A percentile compares a stretch with the other conserved stretches of the same genome.
Evolutionary conservation across 2,888 invertebrate species (phyloP).

Genomic region (Lasiommata megera): DNA sequence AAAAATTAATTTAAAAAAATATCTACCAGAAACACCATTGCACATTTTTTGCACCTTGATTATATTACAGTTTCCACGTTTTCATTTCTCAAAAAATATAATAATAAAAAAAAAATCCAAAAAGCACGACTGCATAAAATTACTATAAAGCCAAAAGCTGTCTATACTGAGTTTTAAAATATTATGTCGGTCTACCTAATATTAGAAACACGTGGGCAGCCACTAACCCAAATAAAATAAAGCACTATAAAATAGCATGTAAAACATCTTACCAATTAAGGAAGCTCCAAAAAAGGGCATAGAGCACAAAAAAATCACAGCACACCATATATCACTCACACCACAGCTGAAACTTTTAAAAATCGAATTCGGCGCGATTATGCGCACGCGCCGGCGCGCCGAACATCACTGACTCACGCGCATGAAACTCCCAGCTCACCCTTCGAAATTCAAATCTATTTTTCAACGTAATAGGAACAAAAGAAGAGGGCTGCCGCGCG

Average conservation of each 20-base stretch:
- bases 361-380: conserved; percentile 32
- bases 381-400: conserved; percentile 68
- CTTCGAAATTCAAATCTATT: conserved; percentile 74
- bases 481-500: conserved; percentile 76
- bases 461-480: conserved; percentile 75
- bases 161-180: conserved; percentile 6
- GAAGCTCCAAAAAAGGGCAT: conserved; percentile 12
- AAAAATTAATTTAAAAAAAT: too few species aligned
- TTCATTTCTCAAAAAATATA: too few species aligned
- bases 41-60: too few species aligned
- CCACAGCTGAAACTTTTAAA: conserved; percentile 27
- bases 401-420: conserved; percentile 74
- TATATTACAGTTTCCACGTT: too few species aligned
- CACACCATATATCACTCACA: conserved; percentile 33
- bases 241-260: background rate
- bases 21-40: too few species aligned
- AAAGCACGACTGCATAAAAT: conserved; percentile 11
- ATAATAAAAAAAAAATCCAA: background rate
- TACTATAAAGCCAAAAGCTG: conserved; percentile 7
- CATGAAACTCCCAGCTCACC: conserved; percentile 55
- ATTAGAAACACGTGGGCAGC: conserved; percentile 19
- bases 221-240: background rate
- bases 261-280: conserved; percentile 17
- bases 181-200: conserved; percentile 11
- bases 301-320: conserved; percentile 25